phyloP scores from a whole-genome alignment of 2,797 vertebrate genomes.

The Myiotriccus ornatus region DNA sequence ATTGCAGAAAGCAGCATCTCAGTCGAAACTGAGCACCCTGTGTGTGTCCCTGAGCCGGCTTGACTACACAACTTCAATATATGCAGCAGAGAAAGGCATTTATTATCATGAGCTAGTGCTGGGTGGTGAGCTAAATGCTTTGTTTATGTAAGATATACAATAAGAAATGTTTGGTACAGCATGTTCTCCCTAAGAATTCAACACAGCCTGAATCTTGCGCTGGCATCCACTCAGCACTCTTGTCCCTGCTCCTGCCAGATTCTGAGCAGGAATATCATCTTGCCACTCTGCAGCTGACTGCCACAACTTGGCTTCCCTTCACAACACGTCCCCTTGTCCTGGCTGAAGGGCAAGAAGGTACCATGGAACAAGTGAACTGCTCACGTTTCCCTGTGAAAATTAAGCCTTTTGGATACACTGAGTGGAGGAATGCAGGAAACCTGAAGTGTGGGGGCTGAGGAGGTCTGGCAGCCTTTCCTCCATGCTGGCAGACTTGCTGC shows the following conservation, averaged over 20 bases:
- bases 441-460: background rate
- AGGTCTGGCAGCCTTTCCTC: background rate
- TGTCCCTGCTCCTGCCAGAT: background rate
- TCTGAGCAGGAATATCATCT: background rate
- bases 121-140: background rate
- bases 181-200: constrained; percentile 22
- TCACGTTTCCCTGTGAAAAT: background rate
- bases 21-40: background rate
- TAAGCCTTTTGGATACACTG: background rate
- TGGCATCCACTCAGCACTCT: background rate
- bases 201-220: background rate
- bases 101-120: background rate
- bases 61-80: background rate
- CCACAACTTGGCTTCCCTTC: background rate
- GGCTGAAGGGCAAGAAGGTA: rapidly evolving
- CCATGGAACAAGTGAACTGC: background rate
- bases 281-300: background rate
- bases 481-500: background rate
- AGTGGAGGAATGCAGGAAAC: background rate
- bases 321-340: background rate
- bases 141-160: constrained; percentile 14
- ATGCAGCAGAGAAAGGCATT: background rate
- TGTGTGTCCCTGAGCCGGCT: background rate
- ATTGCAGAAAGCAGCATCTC: background rate
- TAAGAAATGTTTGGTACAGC: constrained; percentile 15